Evolutionary conservation across 2,888 invertebrate species (phyloP).

Genomic region (Cephus nigrinus): DNA sequence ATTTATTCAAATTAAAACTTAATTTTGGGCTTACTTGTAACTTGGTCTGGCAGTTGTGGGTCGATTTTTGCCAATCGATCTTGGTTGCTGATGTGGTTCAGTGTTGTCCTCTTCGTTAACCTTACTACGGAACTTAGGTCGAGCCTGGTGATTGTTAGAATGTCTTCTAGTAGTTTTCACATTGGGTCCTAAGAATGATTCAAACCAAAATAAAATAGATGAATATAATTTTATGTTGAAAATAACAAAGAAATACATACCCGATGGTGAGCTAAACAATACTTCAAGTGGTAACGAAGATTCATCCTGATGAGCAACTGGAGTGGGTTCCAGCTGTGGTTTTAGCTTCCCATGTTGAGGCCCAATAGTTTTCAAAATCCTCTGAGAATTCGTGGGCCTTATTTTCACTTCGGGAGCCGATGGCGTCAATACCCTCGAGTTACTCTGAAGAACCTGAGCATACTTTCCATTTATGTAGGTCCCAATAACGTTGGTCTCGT

Average conservation of each 20-base stretch:
- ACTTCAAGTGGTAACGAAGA: constrained; percentile 69
- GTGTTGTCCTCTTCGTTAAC: constrained; percentile 55
- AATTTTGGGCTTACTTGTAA: constrained; percentile 62
- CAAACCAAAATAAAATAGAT: background rate
- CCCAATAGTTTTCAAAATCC: constrained; percentile 82
- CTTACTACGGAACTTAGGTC: constrained; percentile 61
- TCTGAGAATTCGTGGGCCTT: constrained; percentile 74
- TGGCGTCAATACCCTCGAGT: constrained; percentile 73
- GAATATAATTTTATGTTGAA: background rate
- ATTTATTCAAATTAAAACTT: background rate
- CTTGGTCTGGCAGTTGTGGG: constrained; percentile 59
- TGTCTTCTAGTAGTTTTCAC: constrained; percentile 53
- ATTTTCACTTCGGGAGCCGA: constrained; percentile 71
- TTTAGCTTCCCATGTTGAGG: constrained; percentile 68
- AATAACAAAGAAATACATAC: constrained; percentile 33
- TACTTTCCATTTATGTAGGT: constrained; percentile 90
- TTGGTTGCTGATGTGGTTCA: constrained; percentile 42
- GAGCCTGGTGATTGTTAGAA: constrained; percentile 33
- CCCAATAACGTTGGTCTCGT: constrained; percentile 90
- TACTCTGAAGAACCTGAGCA: constrained; percentile 86
- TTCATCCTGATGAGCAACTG: constrained; percentile 71
- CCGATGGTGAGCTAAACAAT: constrained; percentile 68
- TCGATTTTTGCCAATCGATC: constrained; percentile 51
- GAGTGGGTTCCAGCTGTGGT: constrained; percentile 75
- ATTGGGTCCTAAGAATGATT: constrained; percentile 32